Percentiles rank a stretch among this genome's conserved stretches.
phyloP scores from a whole-genome alignment of 2,888 invertebrate species.

The Drosophila koepferae region DNA sequence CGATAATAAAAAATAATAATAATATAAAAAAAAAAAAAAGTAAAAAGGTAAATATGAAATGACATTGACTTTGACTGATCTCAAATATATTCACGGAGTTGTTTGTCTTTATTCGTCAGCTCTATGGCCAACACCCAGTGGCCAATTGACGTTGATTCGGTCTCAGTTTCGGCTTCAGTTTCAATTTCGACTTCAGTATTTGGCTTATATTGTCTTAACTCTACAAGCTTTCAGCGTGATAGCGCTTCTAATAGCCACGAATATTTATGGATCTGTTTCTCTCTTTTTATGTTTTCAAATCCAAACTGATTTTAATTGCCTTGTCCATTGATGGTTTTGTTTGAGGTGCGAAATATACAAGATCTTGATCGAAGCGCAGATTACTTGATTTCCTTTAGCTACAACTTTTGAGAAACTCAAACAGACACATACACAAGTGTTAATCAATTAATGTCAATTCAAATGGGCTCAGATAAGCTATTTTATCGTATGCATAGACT shows the following conservation, averaged over 20 bases:
- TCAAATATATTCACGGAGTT: slow-evolving; percentile 6
- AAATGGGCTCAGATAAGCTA: neutral
- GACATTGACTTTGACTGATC: slow-evolving; percentile 29
- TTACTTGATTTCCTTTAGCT: slow-evolving; percentile 1
- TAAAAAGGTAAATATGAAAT: slow-evolving; percentile 9
- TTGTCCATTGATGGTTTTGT: slow-evolving; percentile 23
- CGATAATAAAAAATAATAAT: slow-evolving; percentile 2
- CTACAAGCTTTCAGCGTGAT: slow-evolving; percentile 28
- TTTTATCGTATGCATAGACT: neutral
- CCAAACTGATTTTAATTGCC: slow-evolving; percentile 38
- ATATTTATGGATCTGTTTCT: slow-evolving; percentile 51
- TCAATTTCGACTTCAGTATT: slow-evolving; percentile 17
- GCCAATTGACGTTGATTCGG: slow-evolving; percentile 15
- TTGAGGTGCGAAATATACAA: slow-evolving; percentile 17
- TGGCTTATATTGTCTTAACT: slow-evolving; percentile 33
- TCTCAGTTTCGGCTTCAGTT: neutral
- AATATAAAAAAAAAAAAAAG: neutral
- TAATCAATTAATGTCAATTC: slow-evolving; percentile 4
- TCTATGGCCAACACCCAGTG: slow-evolving; percentile 20
- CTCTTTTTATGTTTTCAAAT: slow-evolving; percentile 9
- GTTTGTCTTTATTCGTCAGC: neutral
- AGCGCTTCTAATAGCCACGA: slow-evolving; percentile 54
- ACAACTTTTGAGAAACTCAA: neutral
- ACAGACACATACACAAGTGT: slow-evolving; percentile 1
- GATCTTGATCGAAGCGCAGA: slow-evolving; percentile 3